Base-by-base conservation (phyloP, 2,888 invertebrate genomes). In the Eupithecia vulgata region DNA sequence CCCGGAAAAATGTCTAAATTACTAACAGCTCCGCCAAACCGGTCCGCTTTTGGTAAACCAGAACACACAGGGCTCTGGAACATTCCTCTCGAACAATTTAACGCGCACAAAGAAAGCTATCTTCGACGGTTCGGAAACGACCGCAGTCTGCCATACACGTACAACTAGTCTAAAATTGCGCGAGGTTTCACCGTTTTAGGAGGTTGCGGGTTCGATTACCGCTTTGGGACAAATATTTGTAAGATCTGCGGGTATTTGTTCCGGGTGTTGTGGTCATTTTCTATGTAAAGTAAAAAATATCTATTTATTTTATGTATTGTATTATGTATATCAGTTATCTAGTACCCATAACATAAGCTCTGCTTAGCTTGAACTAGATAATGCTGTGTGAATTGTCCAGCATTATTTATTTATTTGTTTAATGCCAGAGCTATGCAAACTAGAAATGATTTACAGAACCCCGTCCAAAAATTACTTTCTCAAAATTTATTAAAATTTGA, bases 21-120 rank as follows among this genome's bases (percentile, higher is more conserved):
- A 62, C 42, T 67, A 52, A 68, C 61, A 42, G 42, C 7, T 42
- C 30, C 15, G 52, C 67, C 70, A 45, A 69, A 59, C 72, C 57
- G 65, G 59, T 45, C 65, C 70, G 68, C 65, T 65, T 66, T 64
- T 57, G 25, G 62, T 68, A 71, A 72, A 70, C 75, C 70, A 67
- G 67, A 75, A 72, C 71, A 72, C 68, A 72, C 70, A 68, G 66
- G 69, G 71, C 67, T 67, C 67, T 66, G 34, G 69, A 72, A 68
- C 68, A 61, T 72, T 45, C 64, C 70, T 75, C 70, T 72, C 70
- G 72, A 75, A 75, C 72, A 73, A 75, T 68, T 73, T 70, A 34
- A 67, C 70, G 25, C 70, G 72, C 40, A 76, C 76, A 76, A 76
- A 76, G 76, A 74, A 76, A 72, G 73, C 76, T 73, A 76, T 76